A percentile compares a stretch with the other conserved stretches of the same genome.
Evolutionary conservation across 1,140 invertebrate species (phyloP).

Genomic region (Agrilus planipennis): DNA sequence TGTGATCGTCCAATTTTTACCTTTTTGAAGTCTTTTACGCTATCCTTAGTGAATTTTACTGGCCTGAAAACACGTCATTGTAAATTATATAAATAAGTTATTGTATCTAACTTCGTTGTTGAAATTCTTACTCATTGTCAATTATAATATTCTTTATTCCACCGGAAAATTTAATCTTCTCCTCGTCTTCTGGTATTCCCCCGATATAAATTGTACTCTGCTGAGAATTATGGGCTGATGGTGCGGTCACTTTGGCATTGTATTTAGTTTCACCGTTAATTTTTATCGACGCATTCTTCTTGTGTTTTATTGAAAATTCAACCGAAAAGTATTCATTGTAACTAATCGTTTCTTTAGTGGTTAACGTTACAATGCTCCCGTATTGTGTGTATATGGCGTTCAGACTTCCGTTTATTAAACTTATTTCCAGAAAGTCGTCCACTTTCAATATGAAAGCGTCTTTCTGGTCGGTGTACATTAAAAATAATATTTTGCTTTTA

Average conservation of each 20-base stretch:
- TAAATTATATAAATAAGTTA: too few relatives aligned
- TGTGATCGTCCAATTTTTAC: slow-evolving; percentile 55
- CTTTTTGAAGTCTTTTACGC: slow-evolving; percentile 42
- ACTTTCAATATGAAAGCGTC: slow-evolving; percentile 26
- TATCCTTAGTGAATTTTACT: slow-evolving; percentile 17
- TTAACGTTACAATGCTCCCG: slow-evolving; percentile 46
- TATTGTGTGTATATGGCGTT: slow-evolving; percentile 50
- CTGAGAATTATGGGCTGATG: not conserved
- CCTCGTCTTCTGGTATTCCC: slow-evolving; percentile 39
- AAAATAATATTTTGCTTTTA: slow-evolving; percentile 36
- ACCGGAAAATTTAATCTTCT: slow-evolving; percentile 42
- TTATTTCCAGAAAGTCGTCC: slow-evolving; percentile 45
- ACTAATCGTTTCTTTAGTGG: slow-evolving; percentile 48
- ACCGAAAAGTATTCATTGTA: slow-evolving; percentile 52
- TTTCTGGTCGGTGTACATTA: slow-evolving; percentile 7
- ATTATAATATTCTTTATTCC: slow-evolving; percentile 71
- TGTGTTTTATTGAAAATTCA: slow-evolving; percentile 40
- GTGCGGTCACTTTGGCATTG: not conserved
- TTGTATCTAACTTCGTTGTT: too few relatives aligned
- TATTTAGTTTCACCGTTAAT: slow-evolving; percentile 50
- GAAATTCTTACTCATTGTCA: slow-evolving; percentile 53
- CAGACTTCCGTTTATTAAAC: slow-evolving; percentile 46
- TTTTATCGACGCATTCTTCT: slow-evolving; percentile 42
- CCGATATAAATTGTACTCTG: slow-evolving; percentile 30
- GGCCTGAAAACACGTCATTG: slow-evolving; percentile 13